These are phyloP conservation scores for Oncorhynchus clarkii DNA, from an alignment of 2,113 vertebrate genomes.

Conservation along the genomic window DNA sequence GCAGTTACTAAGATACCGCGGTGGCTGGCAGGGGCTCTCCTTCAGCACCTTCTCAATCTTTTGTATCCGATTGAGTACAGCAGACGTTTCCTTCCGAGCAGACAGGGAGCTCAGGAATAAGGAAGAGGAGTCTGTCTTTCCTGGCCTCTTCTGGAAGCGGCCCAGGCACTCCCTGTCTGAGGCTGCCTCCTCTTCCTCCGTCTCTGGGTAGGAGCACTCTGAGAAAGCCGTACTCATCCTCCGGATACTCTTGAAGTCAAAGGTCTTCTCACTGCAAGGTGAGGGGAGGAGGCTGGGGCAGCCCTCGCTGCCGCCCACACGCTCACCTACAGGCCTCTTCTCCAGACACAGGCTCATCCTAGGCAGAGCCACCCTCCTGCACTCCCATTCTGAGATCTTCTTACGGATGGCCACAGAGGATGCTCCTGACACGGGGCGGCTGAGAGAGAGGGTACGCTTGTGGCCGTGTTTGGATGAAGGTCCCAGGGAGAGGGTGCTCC, in stretches of 20 bases:
- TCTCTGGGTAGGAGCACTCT: conserved; percentile 92
- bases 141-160: conserved; percentile 82
- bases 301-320: conserved; percentile 83
- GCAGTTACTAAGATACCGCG: conserved; percentile 93
- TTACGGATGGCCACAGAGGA: conserved; percentile 83
- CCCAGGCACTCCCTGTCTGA: conserved; percentile 76
- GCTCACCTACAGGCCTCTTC: conserved; percentile 79
- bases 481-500: conserved; percentile 82
- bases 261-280: conserved; percentile 90
- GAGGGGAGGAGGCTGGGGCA: conserved; percentile 88
- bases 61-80: conserved; percentile 94
- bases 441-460: conserved; percentile 77
- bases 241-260: conserved; percentile 90
- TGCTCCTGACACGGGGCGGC: conserved; percentile 70
- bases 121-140: conserved; percentile 76
- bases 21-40: conserved; percentile 86
- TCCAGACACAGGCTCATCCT: conserved; percentile 84
- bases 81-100: conserved; percentile 86
- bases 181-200: conserved; percentile 85
- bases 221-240: conserved; percentile 97
- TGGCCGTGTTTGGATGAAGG: conserved; percentile 71
- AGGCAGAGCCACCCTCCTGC: conserved; percentile 80
- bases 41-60: conserved; percentile 95
- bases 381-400: conserved; percentile 98
- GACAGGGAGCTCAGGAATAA: conserved; percentile 79